Conservation (phyloP, 2,797 vertebrate genomes). For the Tenualosa ilisha region DNA sequence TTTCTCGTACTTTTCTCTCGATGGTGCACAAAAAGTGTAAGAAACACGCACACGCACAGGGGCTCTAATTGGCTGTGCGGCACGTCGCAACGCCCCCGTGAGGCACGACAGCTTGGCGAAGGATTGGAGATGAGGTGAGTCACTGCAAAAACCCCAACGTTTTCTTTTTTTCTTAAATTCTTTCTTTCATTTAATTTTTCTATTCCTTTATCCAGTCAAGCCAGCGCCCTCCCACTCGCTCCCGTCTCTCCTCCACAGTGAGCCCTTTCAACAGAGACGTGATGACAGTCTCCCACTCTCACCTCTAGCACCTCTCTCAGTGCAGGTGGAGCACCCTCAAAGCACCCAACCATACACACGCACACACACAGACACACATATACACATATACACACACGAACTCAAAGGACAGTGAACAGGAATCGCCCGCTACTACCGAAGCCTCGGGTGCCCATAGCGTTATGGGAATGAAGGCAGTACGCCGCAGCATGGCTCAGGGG, state of each 20-base stretch:
- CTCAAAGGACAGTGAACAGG: not conserved
- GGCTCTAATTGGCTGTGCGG: slow-evolving; percentile 45
- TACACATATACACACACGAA: not conserved
- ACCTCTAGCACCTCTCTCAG: slow-evolving; percentile 15
- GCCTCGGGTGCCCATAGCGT: not conserved
- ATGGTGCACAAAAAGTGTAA: not conserved
- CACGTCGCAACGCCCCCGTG: slow-evolving; percentile 47
- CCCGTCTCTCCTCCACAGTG: not conserved
- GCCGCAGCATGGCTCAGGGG: not conserved
- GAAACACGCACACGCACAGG: slow-evolving; percentile 29
- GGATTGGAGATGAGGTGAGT: slow-evolving; percentile 46
- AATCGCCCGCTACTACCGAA: not conserved
- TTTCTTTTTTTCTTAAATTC: not conserved
- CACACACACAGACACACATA: not conserved
- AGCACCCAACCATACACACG: not conserved
- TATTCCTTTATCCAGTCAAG: not conserved
- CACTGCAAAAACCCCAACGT: slow-evolving; percentile 27
- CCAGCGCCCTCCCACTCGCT: not conserved
- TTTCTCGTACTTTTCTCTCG: not conserved
- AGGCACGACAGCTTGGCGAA: slow-evolving; percentile 32
- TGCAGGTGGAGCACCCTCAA: not conserved
- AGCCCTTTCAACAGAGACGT: slow-evolving; percentile 8
- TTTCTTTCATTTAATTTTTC: not conserved
- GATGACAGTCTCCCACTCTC: slow-evolving; percentile 15
- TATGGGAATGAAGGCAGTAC: not conserved